Base-by-base conservation (phyloP, 1,140 invertebrate genomes). In the Gryon sp. region DNA sequence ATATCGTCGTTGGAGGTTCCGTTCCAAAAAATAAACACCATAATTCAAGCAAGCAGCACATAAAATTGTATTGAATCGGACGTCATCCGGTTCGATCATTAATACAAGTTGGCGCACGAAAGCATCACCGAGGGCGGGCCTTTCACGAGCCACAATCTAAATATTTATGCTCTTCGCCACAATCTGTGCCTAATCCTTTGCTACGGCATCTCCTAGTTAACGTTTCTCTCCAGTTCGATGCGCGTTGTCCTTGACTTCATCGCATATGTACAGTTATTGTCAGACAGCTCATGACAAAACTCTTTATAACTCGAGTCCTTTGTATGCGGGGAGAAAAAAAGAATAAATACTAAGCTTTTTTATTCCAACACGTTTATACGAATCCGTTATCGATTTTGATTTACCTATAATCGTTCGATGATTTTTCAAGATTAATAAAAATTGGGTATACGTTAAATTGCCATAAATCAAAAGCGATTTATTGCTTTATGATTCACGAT, bases 151-250 rank as follows among this genome's bases (percentile, higher is more conserved):
- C 53, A 76, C 63, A 60, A 76, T 69, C 63, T 69, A 63, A 76
- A 76, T 76, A 69, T 69, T 76, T 69, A 76, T 76, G 73, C 59
- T 59, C 45, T 20, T 57, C 63, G 73, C 65, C 63, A 57, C 57
- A 68, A 57, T 55, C 63, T 30, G 41, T 28, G 63, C 48, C 65
- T 76, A 69, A 69, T 69, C 50, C 65, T 69, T 76, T 69, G 26
- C 24, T 15, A 34, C 4, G 46, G 55, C 38, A 53, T 52, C 72
- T 38, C 15, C 55, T 68, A 57, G 63, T 75, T 68, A 66, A 30
- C 60, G 53, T 46, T 50, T 38, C 53, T 43, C 15, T 14, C 2
- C 3, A 5, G 8, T 28, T 11, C 14, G 14, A 52, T 22, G 50
- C 72, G 60, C 22, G 4, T n/a, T 15, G 72, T 43, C 72, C 46